phyloP scores from a whole-genome alignment of 35 echinoderm and acorn worm species.

The Hemicentrotus pulcherrimus region DNA sequence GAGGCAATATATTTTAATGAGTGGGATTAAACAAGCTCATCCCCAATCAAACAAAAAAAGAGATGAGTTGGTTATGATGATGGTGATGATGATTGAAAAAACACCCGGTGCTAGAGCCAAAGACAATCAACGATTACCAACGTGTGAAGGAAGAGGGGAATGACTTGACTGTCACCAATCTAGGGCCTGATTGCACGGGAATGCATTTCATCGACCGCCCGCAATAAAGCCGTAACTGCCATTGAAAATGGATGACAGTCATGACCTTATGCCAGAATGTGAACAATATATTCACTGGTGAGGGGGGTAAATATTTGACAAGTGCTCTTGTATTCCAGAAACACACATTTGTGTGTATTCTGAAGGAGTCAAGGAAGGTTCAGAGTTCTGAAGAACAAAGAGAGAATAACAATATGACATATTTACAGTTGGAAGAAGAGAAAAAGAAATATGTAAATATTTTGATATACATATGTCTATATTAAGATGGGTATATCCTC shows the following conservation, averaged over 20 bases:
- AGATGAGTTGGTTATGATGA: not conserved
- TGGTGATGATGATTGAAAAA: constrained; percentile 12
- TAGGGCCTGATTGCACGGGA: not conserved
- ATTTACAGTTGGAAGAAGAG: not conserved
- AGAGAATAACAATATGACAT: too few species aligned
- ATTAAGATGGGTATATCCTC: too few species aligned
- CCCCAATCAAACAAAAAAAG: not conserved
- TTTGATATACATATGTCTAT: too few species aligned
- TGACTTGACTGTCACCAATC: not conserved
- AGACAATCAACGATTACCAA: not conserved
- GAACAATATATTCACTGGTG: not conserved
- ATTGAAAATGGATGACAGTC: not conserved
- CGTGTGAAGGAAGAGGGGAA: not conserved
- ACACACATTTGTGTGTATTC: not conserved
- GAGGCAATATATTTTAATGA: constrained; percentile 19
- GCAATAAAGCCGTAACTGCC: not conserved
- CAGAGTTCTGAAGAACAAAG: not conserved
- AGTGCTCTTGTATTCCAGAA: not conserved
- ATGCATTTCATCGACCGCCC: not conserved
- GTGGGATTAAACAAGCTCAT: not conserved
- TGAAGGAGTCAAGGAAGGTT: not conserved
- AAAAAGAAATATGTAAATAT: too few species aligned
- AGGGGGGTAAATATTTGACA: not conserved
- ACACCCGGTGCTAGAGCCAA: not conserved
- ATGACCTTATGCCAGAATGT: not conserved